These are phyloP conservation scores for Ichneumoninae sp. DNA, from an alignment of 2,888 invertebrate species.

Conservation along the genomic window DNA sequence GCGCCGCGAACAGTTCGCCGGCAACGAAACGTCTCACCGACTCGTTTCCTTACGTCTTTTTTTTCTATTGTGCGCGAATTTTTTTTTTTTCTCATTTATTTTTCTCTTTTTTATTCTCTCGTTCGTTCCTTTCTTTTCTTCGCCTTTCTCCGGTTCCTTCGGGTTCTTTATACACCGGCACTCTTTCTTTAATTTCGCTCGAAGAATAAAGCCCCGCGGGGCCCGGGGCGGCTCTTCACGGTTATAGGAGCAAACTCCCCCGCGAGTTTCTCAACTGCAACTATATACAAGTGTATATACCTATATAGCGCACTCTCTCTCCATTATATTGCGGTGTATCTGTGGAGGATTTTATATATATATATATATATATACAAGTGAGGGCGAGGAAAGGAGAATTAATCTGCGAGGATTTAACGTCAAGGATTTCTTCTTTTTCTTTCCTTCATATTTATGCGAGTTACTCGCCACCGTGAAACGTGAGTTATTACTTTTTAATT, in stretches of 20 bases:
- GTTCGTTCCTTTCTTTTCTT: conserved; percentile 14
- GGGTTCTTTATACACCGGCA: conserved; percentile 28
- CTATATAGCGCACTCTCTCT: conserved; percentile 6
- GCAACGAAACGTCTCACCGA: conserved; percentile 22
- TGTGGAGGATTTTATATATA: conserved; percentile 25
- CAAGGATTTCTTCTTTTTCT: conserved; percentile 20
- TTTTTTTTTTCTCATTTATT: background rate
- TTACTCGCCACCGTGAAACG: conserved; percentile 33
- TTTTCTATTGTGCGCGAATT: conserved; percentile 42
- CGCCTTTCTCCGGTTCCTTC: conserved; percentile 5
- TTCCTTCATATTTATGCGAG: conserved; percentile 19
- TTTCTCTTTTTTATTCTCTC: conserved; percentile 5
- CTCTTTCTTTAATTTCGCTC: conserved; percentile 47
- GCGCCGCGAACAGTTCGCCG: conserved; percentile 45
- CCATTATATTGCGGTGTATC: conserved; percentile 23
- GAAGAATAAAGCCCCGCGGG: conserved; percentile 41
- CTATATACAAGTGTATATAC: conserved; percentile 32
- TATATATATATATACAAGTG: conserved; percentile 22
- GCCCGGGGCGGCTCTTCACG: conserved; percentile 5
- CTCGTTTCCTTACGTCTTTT: background rate
- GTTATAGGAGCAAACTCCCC: conserved; percentile 45
- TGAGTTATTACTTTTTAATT: conserved; percentile 54
- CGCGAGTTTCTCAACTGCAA: conserved; percentile 55
- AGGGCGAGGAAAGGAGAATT: conserved; percentile 54
- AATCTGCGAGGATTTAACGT: conserved; percentile 58